A percentile compares a stretch with the other conserved stretches of the same genome.
Evolutionary conservation across 2,113 vertebrate species (phyloP).

Genomic region (Nematolebias whitei): DNA sequence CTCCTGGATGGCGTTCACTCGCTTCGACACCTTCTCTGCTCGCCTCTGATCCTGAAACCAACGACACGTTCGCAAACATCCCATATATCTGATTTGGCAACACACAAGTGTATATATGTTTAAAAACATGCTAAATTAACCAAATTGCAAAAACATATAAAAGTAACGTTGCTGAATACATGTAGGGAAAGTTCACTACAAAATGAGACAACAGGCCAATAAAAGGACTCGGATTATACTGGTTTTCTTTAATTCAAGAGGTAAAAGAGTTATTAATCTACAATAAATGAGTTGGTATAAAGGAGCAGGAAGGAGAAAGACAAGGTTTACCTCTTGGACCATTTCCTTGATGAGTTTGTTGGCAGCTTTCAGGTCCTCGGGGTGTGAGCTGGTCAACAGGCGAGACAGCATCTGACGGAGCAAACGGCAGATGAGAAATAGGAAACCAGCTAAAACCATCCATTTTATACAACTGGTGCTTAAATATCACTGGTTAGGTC

Average conservation of each 20-base stretch:
- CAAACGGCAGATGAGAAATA: background rate
- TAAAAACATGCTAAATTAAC: no score
- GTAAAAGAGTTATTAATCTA: background rate
- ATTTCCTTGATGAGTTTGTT: conserved; percentile 99
- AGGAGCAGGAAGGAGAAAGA: background rate
- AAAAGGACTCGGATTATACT: background rate
- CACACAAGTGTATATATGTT: background rate
- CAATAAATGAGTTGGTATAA: background rate
- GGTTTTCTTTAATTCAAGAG: no score
- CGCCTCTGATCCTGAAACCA: conserved; percentile 88
- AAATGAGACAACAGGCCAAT: background rate
- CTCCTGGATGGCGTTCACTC: conserved; percentile 93
- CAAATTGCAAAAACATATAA: no score
- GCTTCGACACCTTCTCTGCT: conserved; percentile 96
- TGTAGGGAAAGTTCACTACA: no score
- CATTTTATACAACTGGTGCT: background rate
- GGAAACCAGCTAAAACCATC: background rate
- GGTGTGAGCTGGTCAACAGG: conserved; percentile 94
- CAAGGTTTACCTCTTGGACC: conserved; percentile 91
- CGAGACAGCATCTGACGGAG: conserved; percentile 89
- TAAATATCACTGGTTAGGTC: background rate
- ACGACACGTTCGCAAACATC: background rate
- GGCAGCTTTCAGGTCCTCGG: conserved; percentile 96
- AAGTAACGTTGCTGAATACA: no score
- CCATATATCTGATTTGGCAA: background rate